Conservation (phyloP, 2,113 vertebrate species). For the Nothoprocta perdicaria region DNA sequence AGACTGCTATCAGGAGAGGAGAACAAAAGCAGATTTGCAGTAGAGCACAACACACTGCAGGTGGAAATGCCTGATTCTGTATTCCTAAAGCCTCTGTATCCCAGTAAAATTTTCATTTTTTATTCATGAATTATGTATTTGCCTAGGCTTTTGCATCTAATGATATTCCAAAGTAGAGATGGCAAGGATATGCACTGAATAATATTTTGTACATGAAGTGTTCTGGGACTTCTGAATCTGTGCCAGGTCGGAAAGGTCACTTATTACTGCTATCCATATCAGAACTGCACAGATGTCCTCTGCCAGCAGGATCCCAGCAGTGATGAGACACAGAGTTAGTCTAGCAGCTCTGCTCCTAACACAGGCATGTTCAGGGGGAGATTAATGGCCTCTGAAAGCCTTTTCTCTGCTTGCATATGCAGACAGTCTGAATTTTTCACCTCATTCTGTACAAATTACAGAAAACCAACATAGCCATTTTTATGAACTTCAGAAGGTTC, state of each 20-base stretch:
- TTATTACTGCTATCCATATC: conserved; percentile 14
- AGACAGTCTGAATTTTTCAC: not conserved
- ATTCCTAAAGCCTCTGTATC: conserved; percentile 57
- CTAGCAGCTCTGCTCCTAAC: not conserved
- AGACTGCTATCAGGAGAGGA: conserved; percentile 21
- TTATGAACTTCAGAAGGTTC: not conserved
- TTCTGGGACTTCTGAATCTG: conserved; percentile 12
- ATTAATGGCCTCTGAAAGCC: not conserved
- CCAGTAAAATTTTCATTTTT: conserved; percentile 30
- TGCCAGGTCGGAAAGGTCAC: conserved; percentile 32
- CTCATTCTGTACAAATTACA: not conserved
- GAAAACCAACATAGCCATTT: not conserved
- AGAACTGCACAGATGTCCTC: conserved; percentile 23
- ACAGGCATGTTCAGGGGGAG: not conserved
- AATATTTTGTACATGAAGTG: conserved; percentile 48
- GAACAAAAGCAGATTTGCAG: conserved; percentile 47
- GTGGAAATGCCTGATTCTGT: conserved; percentile 45
- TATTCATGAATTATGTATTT: conserved; percentile 77
- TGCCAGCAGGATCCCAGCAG: conserved; percentile 17
- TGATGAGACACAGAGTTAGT: not conserved
- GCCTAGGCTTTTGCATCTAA: conserved; percentile 48
- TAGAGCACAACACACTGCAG: conserved; percentile 15
- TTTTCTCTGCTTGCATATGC: not conserved
- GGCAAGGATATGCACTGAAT: conserved; percentile 44
- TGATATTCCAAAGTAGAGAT: conserved; percentile 52